phyloP scores from a whole-genome alignment of 2,888 invertebrate genomes.

The Neocrepidodera transversa region DNA sequence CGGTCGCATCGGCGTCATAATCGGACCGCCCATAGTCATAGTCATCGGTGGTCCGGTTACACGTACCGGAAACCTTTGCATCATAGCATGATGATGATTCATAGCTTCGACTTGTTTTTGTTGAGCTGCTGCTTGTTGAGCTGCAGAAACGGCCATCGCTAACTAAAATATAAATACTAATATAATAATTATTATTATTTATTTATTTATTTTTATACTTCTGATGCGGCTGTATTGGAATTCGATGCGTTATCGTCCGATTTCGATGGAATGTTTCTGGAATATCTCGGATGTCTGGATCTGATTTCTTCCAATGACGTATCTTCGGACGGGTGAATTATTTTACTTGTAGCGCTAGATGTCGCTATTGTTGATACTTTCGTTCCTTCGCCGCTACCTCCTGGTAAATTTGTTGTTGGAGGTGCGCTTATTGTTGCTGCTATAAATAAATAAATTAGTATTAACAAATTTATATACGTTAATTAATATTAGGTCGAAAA shows the following conservation, averaged over 20 bases:
- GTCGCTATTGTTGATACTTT: constrained; percentile 71
- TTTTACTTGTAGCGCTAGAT: constrained; percentile 86
- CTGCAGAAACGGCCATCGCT: constrained; percentile 62
- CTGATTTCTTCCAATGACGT: constrained; percentile 87
- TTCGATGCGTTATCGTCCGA: constrained; percentile 52
- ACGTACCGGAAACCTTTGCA: constrained; percentile 62
- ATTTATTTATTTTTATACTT: constrained; percentile 47
- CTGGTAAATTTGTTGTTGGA: constrained; percentile 64
- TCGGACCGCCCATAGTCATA: constrained; percentile 63
- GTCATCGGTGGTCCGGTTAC: constrained; percentile 59
- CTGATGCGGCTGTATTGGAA: constrained; percentile 54
- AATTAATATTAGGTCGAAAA: no score
- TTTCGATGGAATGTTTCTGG: constrained; percentile 52
- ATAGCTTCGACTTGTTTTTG: constrained; percentile 59
- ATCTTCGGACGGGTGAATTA: constrained; percentile 93
- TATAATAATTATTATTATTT: constrained; percentile 3
- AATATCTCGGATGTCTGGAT: constrained; percentile 74
- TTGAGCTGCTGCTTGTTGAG: constrained; percentile 61
- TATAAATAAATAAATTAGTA: no score
- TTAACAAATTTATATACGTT: no score
- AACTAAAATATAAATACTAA: constrained; percentile 47
- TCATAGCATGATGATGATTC: constrained; percentile 56
- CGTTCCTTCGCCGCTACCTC: constrained; percentile 46
- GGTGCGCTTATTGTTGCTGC: constrained; percentile 81
- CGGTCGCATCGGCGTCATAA: constrained; percentile 60